A percentile compares a stretch with the other conserved stretches of the same genome.
phyloP scores from a whole-genome alignment of 2,797 vertebrate genomes.

The Esox masquinongy region DNA sequence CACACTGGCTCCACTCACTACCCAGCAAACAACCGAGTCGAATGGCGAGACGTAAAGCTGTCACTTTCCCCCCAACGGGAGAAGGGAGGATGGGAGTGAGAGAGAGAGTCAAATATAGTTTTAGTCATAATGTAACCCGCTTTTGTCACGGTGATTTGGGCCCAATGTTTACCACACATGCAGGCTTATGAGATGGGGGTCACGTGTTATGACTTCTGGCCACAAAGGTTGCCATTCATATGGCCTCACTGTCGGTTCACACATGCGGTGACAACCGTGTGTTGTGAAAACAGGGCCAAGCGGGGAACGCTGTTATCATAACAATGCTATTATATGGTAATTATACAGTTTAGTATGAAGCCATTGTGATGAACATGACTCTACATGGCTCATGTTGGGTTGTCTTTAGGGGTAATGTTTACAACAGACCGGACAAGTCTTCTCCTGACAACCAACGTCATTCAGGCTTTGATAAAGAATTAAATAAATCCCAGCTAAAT shows the following conservation, averaged over 20 bases:
- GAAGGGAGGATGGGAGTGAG: neutral
- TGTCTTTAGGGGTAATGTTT: conserved; percentile 7
- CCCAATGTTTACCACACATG: conserved; percentile 34
- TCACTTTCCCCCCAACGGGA: conserved; percentile 15
- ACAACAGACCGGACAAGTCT: neutral
- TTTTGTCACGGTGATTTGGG: conserved; percentile 3
- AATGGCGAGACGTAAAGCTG: conserved; percentile 22
- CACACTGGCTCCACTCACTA: conserved; percentile 54
- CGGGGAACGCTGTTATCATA: conserved; percentile 50
- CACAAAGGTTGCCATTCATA: conserved; percentile 41
- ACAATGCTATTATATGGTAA: conserved; percentile 35
- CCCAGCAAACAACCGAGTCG: conserved; percentile 13
- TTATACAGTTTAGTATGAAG: conserved; percentile 30
- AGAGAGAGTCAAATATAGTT: neutral
- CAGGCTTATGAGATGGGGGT: conserved; percentile 26
- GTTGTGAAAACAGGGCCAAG: conserved; percentile 59
- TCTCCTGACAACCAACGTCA: conserved; percentile 9
- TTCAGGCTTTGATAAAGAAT: neutral
- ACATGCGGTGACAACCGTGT: conserved; percentile 49
- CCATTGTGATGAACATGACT: conserved; percentile 16
- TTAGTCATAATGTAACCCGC: conserved; percentile 1
- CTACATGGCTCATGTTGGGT: conserved; percentile 20
- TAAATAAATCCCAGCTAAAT: neutral
- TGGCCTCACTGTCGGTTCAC: conserved; percentile 25
- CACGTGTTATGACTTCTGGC: conserved; percentile 50